Base-by-base conservation (phyloP, 2,113 vertebrate species). In the Pongo abelii region DNA sequence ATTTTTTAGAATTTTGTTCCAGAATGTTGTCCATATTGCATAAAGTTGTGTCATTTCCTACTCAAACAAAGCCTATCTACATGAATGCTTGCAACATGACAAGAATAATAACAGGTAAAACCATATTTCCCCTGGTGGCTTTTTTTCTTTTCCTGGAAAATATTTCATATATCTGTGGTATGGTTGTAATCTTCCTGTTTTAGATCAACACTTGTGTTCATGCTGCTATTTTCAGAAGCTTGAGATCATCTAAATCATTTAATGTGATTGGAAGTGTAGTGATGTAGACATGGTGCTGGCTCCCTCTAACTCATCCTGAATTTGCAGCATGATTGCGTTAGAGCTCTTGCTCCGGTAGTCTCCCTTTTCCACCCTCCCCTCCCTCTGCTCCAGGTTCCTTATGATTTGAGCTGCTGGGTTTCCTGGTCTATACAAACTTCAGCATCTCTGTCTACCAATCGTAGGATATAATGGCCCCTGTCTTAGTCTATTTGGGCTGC, bases 391-490 rank as follows among this genome's bases (percentile, higher is more conserved):
- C 46, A 16, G 4, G 38, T 6, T 20, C 16, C 18, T 23, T 59
- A 23, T 89, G 14, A 9, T 17, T 5, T 25, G 61, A 67, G 25
- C 38, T 30, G 43, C 84, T 50, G n/a, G 48, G 6, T n/a, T 75
- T 81, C 40, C 23, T 40, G 6, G 27, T 16, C n/a, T 1, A 0
- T 43, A 2, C 8, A 77, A 59, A 17, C 35, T 46, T 74, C 27
- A 2, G 30, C 9, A 6, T 5, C 11, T 43, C 35, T 64, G 0
- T 35, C 67, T 43, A 4, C 30, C 64, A 3, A 0, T 1, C 22
- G 0, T 5, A 64, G 64, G 89, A 12, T 13, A 4, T 35, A 22
- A 59, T 2, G 18, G 17, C 18, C 27, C 13, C 43, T 35, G 23
- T 38, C 25, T 25, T 35, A 35, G 78, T 25, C 64, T 17, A 30